These are phyloP conservation scores for Calyptommatus sinebrachiatus DNA, from an alignment of 2,113 vertebrate species.

Conservation along the genomic window DNA sequence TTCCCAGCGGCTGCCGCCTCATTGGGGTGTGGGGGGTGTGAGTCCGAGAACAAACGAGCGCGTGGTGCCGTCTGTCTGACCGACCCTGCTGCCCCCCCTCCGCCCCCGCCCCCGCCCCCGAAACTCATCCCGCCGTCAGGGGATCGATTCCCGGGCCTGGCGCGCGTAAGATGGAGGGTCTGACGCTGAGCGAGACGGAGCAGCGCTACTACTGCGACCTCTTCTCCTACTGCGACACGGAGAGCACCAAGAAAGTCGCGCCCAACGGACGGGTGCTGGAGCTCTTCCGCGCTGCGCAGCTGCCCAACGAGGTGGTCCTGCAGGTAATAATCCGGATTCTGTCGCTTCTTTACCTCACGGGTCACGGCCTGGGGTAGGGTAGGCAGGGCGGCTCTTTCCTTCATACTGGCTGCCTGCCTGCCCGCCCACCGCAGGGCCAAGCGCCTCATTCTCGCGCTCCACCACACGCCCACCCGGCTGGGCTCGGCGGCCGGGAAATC, in stretches of 20 bases:
- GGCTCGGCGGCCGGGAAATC: background rate
- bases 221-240: slow-evolving; percentile 95
- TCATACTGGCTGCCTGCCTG: background rate
- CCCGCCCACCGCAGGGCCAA: background rate
- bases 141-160: slow-evolving; percentile 6
- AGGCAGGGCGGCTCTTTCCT: background rate
- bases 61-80: background rate
- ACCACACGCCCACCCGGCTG: background rate
- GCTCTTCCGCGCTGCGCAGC: slow-evolving; percentile 95
- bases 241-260: slow-evolving; percentile 96
- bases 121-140: too few relatives aligned
- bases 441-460: background rate
- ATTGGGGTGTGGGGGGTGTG: background rate
- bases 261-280: slow-evolving; percentile 91
- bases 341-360: background rate
- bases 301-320: slow-evolving; percentile 90
- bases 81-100: background rate
- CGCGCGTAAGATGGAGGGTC: slow-evolving; percentile 84
- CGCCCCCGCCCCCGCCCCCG: background rate
- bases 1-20: background rate
- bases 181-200: slow-evolving; percentile 92
- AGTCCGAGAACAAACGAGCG: too few relatives aligned
- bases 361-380: background rate
- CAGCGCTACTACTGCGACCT: slow-evolving; percentile 96
- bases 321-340: slow-evolving; percentile 75